phyloP scores from a whole-genome alignment of 2,797 vertebrate genomes.

The Sitta carolinensis region DNA sequence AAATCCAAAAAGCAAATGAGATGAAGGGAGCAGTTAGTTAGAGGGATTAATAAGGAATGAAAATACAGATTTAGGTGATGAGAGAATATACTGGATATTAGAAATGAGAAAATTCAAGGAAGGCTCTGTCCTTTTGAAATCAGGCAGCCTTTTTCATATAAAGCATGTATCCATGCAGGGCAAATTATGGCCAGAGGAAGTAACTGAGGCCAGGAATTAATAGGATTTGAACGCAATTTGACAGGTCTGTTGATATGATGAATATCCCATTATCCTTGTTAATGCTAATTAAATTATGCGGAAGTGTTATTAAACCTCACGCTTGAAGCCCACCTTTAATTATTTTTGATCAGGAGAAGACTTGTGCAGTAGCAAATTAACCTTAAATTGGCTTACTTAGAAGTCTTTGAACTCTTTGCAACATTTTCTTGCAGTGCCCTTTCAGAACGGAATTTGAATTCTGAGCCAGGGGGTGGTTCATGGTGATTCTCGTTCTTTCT shows the following conservation, averaged over 20 bases:
- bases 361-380: not conserved
- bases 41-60: not conserved
- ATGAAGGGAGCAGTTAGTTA: not conserved
- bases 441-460: not conserved
- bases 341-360: not conserved
- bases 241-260: conserved; percentile 8
- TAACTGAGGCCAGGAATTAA: not conserved
- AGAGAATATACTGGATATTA: not conserved
- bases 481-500: not conserved
- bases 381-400: not conserved
- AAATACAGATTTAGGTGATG: not conserved
- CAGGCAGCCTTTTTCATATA: not conserved
- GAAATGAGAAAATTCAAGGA: not conserved
- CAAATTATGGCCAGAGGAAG: not conserved
- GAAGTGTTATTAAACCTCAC: not conserved
- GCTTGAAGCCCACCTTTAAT: conserved; percentile 8
- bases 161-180: not conserved
- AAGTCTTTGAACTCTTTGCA: not conserved
- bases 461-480: not conserved
- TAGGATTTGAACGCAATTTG: not conserved
- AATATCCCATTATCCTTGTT: not conserved
- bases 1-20: not conserved
- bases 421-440: not conserved
- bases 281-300: not conserved
- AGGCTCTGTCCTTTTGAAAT: not conserved